These are phyloP conservation scores for Lasiurus borealis DNA, from an alignment of 2,113 vertebrate genomes.

Conservation along the genomic window DNA sequence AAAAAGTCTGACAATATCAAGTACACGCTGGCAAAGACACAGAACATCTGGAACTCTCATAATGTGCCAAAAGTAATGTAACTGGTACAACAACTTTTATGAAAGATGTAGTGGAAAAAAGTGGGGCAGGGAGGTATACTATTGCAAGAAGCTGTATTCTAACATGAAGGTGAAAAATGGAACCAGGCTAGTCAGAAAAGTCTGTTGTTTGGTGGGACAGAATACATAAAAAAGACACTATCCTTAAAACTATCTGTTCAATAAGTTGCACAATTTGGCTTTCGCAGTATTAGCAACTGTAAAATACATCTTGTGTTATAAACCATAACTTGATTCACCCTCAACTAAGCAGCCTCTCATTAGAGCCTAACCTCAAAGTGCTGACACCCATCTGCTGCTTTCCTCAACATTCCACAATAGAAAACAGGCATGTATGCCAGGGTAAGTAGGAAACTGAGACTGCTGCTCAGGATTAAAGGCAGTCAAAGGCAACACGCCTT, in stretches of 20 bases:
- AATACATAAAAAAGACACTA: constrained; percentile 28
- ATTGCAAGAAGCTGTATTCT: background rate
- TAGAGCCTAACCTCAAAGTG: constrained; percentile 43
- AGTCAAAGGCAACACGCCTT: constrained; percentile 39
- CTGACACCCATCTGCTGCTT: constrained; percentile 1
- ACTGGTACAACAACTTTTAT: background rate
- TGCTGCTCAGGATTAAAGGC: constrained; percentile 53
- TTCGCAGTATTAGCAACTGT: constrained; percentile 21
- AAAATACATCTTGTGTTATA: constrained; percentile 19
- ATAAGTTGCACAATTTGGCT: background rate
- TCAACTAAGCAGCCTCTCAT: constrained; percentile 21
- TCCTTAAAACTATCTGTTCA: background rate
- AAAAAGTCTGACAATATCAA: constrained; percentile 9
- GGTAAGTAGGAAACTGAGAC: constrained; percentile 61
- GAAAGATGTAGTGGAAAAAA: background rate
- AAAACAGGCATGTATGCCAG: constrained; percentile 48
- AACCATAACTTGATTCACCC: background rate
- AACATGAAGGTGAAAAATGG: constrained; percentile 6
- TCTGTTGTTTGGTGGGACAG: background rate
- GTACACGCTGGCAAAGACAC: background rate
- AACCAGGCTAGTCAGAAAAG: background rate
- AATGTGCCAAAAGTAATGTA: background rate
- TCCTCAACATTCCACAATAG: constrained; percentile 51
- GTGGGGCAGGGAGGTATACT: background rate
- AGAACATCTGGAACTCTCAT: background rate